Percentiles rank a stretch among this genome's conserved stretches.
Evolutionary conservation across 2,888 invertebrate genomes (phyloP).

Genomic region (Rhagonycha lutea): DNA sequence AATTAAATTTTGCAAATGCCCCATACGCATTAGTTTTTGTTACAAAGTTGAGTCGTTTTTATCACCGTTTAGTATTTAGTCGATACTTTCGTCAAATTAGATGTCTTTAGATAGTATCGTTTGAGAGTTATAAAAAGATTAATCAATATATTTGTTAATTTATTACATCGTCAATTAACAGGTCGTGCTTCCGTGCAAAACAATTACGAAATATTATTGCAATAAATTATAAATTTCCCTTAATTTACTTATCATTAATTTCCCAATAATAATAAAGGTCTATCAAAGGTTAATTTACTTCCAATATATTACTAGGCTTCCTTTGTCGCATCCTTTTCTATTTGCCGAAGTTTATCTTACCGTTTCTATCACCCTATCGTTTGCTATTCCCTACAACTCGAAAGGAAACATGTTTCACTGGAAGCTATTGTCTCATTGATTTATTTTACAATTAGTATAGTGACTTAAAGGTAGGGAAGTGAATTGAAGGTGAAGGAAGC

Average conservation of each 20-base stretch:
- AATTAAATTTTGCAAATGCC: conserved; percentile 55
- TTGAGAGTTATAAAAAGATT: neutral
- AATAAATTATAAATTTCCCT: conserved; percentile 28
- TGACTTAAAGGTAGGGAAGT: conserved; percentile 25
- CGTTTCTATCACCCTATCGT: conserved; percentile 20
- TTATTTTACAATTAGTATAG: conserved; percentile 32
- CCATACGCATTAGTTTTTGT: conserved; percentile 55
- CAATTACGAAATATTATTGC: conserved; percentile 7
- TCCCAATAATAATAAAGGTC: conserved; percentile 34
- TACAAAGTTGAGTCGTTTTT: conserved; percentile 37
- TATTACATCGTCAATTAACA: neutral
- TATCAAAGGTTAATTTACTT: conserved; percentile 41
- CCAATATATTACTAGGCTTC: conserved; percentile 37
- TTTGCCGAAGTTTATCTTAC: conserved; percentile 10
- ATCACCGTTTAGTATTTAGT: conserved; percentile 29
- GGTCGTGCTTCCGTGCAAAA: neutral
- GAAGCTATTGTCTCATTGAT: conserved; percentile 32
- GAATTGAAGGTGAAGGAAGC: conserved; percentile 24
- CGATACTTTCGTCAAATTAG: conserved; percentile 31
- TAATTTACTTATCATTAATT: conserved; percentile 34
- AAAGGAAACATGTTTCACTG: conserved; percentile 30
- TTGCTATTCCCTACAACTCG: conserved; percentile 19
- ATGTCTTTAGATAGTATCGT: conserved; percentile 18
- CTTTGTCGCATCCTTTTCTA: conserved; percentile 21
- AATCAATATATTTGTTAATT: neutral